phyloP scores from a whole-genome alignment of 2,113 vertebrate species.

The cattle (Bos taurus) region DNA sequence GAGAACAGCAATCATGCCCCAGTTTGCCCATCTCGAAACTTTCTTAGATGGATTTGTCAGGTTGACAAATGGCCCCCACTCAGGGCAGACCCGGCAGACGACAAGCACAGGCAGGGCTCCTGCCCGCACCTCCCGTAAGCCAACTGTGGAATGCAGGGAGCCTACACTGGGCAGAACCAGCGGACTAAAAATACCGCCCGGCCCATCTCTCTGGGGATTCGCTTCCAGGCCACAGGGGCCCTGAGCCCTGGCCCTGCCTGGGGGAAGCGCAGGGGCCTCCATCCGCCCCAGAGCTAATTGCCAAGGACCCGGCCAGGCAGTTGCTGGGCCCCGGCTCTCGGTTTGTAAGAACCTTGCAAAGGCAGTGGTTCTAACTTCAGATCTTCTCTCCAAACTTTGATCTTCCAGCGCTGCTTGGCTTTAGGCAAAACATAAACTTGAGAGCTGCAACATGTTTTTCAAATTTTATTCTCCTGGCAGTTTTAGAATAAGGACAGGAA shows the following conservation, averaged over 20 bases:
- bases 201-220: background rate
- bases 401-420: slow-evolving; percentile 63
- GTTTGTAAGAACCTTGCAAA: background rate
- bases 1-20: background rate
- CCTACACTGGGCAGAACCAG: background rate
- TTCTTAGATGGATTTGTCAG: background rate
- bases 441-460: slow-evolving; percentile 74
- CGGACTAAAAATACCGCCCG: slow-evolving; percentile 13
- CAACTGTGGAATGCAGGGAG: background rate
- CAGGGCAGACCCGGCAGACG: background rate
- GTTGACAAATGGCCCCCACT: background rate
- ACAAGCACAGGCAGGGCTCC: background rate
- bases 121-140: background rate
- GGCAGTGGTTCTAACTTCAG: slow-evolving; percentile 65
- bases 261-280: background rate
- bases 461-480: slow-evolving; percentile 74
- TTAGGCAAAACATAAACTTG: slow-evolving; percentile 73
- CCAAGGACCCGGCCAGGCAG: slow-evolving; percentile 2
- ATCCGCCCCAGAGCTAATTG: slow-evolving; percentile 20
- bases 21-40: slow-evolving; percentile 6
- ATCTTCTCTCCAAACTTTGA: slow-evolving; percentile 67
- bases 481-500: slow-evolving; percentile 73
- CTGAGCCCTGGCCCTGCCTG: background rate
- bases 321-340: background rate
- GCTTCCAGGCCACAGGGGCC: background rate